Evolutionary conservation across 2,113 vertebrate genomes (phyloP), one percentile per base, ranked within the genome.

Genomic region (Callochromis pleurospilus): DNA sequence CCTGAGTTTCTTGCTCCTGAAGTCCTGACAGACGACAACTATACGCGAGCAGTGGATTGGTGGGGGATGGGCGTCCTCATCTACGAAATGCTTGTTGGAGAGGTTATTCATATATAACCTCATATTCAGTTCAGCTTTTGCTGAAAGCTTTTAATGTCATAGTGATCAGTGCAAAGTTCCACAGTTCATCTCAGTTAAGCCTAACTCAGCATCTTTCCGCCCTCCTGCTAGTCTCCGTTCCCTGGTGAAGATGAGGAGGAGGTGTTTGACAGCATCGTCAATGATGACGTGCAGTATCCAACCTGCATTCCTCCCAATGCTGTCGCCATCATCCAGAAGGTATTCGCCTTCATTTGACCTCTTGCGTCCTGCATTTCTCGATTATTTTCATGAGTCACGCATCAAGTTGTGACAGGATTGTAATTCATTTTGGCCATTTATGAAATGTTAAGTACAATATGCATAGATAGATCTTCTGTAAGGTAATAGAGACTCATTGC

Each of bases 191-290:
- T 5, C 3, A 60, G 40, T 51, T 31, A 4, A 68, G n/a, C 3
- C 13, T 70, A 9, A 84, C 53, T 75, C n/a, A 21, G 26, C 14
- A 5, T 70, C 19, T 45, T 9, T 62, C 60, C 51, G 4, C 6
- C 42, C 5, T 56, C 36, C 80, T 26, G 1, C 6, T 8, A 98
- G 98, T 98, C 97, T 89, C 99, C 99, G 0, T 99, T 99, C 90
- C 98, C 98, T 3, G 99, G 99, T 49, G 99, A 99, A 81, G 98
- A 99, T 0, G 98, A 99, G 88, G 98, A 99, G 88, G 98, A 99
- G 90, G 98, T 99, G 91, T 99, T 99, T 79, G 98, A 99, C 92
- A 99, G 98, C 89, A 99, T 99, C 10, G 98, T 99, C 56, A 99
- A 98, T 0, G 96, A 97, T 6, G 98, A 99, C 3, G 97, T 97